Evolutionary conservation across 2,797 vertebrate species (phyloP).

Genomic region (Spea hammondii): DNA sequence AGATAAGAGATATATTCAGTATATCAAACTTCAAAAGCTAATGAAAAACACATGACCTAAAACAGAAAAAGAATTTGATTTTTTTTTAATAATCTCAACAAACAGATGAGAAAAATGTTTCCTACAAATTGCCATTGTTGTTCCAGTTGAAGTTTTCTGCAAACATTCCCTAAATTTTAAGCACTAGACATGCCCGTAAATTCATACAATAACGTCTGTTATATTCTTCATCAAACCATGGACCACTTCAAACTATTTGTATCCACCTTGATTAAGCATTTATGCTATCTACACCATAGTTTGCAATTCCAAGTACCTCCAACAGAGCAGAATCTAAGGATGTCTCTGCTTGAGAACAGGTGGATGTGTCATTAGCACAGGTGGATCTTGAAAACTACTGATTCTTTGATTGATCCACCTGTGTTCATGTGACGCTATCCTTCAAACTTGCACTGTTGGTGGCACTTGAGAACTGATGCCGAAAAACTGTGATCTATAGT

Average conservation of each 20-base stretch:
- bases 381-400: constrained; percentile 32
- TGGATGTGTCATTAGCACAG: constrained; percentile 37
- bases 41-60: too few relatives aligned
- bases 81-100: too few relatives aligned
- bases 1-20: too few relatives aligned
- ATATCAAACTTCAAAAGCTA: too few relatives aligned
- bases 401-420: constrained; percentile 37
- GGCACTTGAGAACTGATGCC: constrained; percentile 21
- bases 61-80: too few relatives aligned
- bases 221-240: constrained; percentile 18
- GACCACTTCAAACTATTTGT: constrained; percentile 36
- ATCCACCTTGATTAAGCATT: constrained; percentile 40
- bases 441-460: constrained; percentile 21
- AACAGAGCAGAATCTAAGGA: constrained; percentile 30
- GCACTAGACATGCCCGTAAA: too few relatives aligned
- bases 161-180: too few relatives aligned
- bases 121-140: too few relatives aligned
- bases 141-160: too few relatives aligned
- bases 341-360: constrained; percentile 43
- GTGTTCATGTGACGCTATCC: constrained; percentile 21
- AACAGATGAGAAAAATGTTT: too few relatives aligned
- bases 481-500: neutral
- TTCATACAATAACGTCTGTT: too few relatives aligned
- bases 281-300: constrained; percentile 37
- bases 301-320: constrained; percentile 29